Percentiles rank a stretch among this genome's conserved stretches.
Evolutionary conservation across 1,140 invertebrate genomes (phyloP).

Genomic region (Lycorma delicatula): DNA sequence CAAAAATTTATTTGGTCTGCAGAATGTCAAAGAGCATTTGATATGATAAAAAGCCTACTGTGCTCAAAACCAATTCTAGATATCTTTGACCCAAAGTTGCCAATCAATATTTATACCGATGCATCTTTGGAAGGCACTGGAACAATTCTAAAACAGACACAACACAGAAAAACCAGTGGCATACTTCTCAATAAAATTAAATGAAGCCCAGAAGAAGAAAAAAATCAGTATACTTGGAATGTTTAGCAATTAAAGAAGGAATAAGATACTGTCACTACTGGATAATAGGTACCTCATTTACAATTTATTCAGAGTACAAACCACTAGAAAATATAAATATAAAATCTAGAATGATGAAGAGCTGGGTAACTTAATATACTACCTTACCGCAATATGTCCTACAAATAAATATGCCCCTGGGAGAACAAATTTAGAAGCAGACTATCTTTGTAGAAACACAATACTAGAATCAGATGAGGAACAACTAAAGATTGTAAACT

Average conservation of each 20-base stretch:
- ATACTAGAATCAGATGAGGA: slow-evolving; percentile 23
- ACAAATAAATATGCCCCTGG: slow-evolving; percentile 26
- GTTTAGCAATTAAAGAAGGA: slow-evolving; percentile 37
- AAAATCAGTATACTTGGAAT: slow-evolving; percentile 36
- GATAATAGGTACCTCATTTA: slow-evolving; percentile 35
- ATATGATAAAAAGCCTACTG: neutral
- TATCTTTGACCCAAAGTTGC: too few relatives aligned
- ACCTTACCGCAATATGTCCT: slow-evolving; percentile 35
- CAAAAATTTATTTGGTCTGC: slow-evolving; percentile 31
- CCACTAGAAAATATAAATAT: slow-evolving; percentile 37
- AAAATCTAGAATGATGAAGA: slow-evolving; percentile 33
- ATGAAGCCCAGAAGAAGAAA: slow-evolving; percentile 30
- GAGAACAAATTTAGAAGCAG: slow-evolving; percentile 26
- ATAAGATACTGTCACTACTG: slow-evolving; percentile 37
- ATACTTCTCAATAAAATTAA: slow-evolving; percentile 35
- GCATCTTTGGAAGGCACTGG: too few relatives aligned
- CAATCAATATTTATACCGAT: too few relatives aligned
- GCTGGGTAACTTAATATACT: slow-evolving; percentile 35
- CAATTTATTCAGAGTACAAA: slow-evolving; percentile 37
- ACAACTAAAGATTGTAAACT: slow-evolving; percentile 22
- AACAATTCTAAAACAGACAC: slow-evolving; percentile 28
- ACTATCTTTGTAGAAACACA: slow-evolving; percentile 26
- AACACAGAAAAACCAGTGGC: slow-evolving; percentile 29
- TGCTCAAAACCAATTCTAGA: too few relatives aligned
- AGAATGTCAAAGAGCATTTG: neutral